These are phyloP conservation scores for Scotopteryx bipunctaria DNA, from an alignment of 2,888 invertebrate species.

Conservation along the genomic window DNA sequence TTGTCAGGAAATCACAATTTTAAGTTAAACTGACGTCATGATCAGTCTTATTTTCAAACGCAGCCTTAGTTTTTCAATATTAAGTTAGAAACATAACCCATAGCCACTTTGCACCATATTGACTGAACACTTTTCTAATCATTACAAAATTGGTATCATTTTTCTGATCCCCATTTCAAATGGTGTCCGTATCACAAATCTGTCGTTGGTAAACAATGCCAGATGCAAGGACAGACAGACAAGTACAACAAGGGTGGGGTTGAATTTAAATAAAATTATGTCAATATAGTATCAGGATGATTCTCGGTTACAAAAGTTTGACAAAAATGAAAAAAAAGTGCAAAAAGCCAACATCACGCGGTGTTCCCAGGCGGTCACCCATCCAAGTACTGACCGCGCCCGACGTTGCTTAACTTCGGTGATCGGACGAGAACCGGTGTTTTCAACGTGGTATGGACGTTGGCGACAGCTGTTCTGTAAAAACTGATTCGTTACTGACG, in stretches of 20 bases:
- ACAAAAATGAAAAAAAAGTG: not conserved
- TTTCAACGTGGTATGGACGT: conserved; percentile 40
- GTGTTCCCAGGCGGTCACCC: conserved; percentile 69
- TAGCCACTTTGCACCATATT: conserved; percentile 5
- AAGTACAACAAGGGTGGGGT: not conserved
- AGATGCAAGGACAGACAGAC: conserved; percentile 47
- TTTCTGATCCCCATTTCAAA: conserved; percentile 61
- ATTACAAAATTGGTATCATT: conserved; percentile 58
- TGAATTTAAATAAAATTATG: not conserved
- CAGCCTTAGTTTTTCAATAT: too few relatives aligned
- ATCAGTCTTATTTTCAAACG: too few relatives aligned
- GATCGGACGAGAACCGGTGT: conserved; percentile 72
- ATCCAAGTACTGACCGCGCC: conserved; percentile 68
- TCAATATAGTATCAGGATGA: too few relatives aligned
- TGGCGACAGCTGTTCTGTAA: not conserved
- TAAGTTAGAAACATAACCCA: not conserved
- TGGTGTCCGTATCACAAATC: conserved; percentile 62
- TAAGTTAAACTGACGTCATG: too few relatives aligned
- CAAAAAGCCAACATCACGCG: conserved; percentile 60
- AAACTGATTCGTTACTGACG: not conserved
- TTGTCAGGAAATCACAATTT: too few relatives aligned
- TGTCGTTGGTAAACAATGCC: conserved; percentile 58
- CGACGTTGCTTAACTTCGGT: conserved; percentile 76
- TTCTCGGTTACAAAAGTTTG: too few relatives aligned
- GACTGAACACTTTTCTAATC: conserved; percentile 39